Base-by-base conservation (phyloP, 2,113 vertebrate species). In the Danionella cerebrum region DNA sequence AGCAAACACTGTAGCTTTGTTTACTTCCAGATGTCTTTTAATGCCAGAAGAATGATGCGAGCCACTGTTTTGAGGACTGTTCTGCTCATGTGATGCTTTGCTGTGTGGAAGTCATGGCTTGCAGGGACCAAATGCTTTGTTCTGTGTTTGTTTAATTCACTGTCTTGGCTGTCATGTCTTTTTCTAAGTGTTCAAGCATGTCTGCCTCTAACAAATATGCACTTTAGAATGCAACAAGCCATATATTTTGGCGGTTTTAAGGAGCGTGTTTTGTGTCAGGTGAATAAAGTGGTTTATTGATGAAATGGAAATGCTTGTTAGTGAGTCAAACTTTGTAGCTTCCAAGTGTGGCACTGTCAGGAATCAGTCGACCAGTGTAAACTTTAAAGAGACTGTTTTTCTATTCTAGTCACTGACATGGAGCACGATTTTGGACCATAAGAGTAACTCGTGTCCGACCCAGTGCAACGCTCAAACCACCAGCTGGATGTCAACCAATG, bases 101-200 rank as follows among this genome's bases (percentile, higher is more conserved):
- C 38, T 59, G 38, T 42, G 55, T 59, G 38, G 24, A 27, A 5
- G 14, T 59, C 22, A 41, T 27, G n/a, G 38, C 22, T 59, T 29
- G 22, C 55, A 8, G 25, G 38, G 24, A 59, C 38, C 38, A 59
- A 59, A 59, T 27, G 38, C 29, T 41, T 59, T 4, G 2, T 14
- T 51, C n/a, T 41, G 7, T 39, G 12, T 42, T 8, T 59, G 3
- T 59, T 59, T 42, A 58, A 29, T 18, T 42, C 22, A 59, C 41
- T 16, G 14, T 29, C 27, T 7, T 41, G 50, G 27, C 22, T 42
- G 22, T 59, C 24, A 13, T 8, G 25, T 42, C 39, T 29, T 58
- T 59, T 58, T 42, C 5, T 60, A 42, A 42, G 55, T 29, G 38
- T 58, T 52, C 7, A 33, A 63, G 59, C 59, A 63, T 48, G 59